Base-by-base conservation (phyloP, 1,140 invertebrate genomes). In the Parapsyche elsis region DNA sequence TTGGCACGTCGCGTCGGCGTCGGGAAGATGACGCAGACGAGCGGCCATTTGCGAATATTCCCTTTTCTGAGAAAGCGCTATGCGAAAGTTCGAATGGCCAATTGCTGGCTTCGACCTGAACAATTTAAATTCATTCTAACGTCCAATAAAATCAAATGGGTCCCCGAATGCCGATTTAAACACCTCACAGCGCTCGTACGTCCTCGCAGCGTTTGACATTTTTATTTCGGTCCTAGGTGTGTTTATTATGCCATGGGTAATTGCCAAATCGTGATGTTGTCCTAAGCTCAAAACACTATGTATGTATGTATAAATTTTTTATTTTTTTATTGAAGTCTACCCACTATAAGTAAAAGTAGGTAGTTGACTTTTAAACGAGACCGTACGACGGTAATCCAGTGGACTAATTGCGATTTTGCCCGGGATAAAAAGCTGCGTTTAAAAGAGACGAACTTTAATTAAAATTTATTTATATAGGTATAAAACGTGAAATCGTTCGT, bases 51-150 rank as follows among this genome's bases (percentile, higher is more conserved):
- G 7, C 16, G 57, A 61, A 61, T 61, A 19, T 61, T 61, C 57
- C 57, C 5, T 67, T 67, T 67, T 7, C 23, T 9, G 9, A 23
- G 23, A 38, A 67, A 67, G 24, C 9, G 21, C 2, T 21, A 16
- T 61, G 57, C 16, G 57, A 67, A 67, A 67, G 64, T 67, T 67
- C 24, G 24, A 61, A 61, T 23, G 59, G 59, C 59, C 59, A 24
- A 26, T 67, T 26, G 10, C 21, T 14, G 24, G 9, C 64, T 5
- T 12, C 64, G 64, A 67, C 64, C 64, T 26, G 64, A 23, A 67
- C 73, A 30, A 75, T 75, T 75, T 75, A 75, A 75, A 75, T 75
- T 75, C 73, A 75, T 75, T 75, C 44, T 75, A 57, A 46, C 23
- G 49, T 30, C 49, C 73, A 75, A 75, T 75, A 75, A 75, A 75